Evolutionary conservation across 2,113 vertebrate species (phyloP), one percentile per base, ranked within the genome.

Genomic region (Grammatotria lemairii): DNA sequence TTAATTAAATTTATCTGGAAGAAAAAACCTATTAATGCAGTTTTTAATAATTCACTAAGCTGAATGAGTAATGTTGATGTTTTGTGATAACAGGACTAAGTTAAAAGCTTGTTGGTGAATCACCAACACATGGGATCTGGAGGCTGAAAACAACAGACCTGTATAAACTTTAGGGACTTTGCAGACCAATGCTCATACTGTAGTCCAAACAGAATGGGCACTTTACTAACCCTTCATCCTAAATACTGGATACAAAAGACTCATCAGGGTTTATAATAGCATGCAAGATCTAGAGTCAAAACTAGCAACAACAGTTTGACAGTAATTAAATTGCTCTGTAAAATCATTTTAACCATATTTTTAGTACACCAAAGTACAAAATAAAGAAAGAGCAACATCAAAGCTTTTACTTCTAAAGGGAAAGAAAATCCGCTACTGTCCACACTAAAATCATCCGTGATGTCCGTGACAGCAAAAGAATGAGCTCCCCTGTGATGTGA

Each of bases 381-480:
- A 68, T 38, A 51, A 33, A 55, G 16, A 65, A 31, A 70, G 7
- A 26, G 21, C 57, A 10, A 81, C 40, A 84, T 84, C 28, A 79
- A 86, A 26, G 6, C 45, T 38, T 84, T 42, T 28, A 40, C 35
- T 65, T 68, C 21, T 54, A 28, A 51, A 70, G 81, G 13, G 3
- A 58, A 68, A 80, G 23, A 80, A 16, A 58, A 51, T 51, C 4
- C 8, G 4, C 21, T 75, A 17, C 83, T 53, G 42, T 83, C 5
- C 23, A 78, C 14, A 3, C 16, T 35, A 35, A 86, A 88, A 70
- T 19, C 82, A 87, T 90, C 19, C 51, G 11, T 82, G 40, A 85
- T 89, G 83, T 80, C 87, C 33, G 49, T 68, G 83, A 87, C n/a
- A 80, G 54, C 57, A 49, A 80, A 85, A 89, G 75, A 90, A 84